phyloP scores from a whole-genome alignment of 2,888 invertebrate species.

The Drosophila suboccidentalis region DNA sequence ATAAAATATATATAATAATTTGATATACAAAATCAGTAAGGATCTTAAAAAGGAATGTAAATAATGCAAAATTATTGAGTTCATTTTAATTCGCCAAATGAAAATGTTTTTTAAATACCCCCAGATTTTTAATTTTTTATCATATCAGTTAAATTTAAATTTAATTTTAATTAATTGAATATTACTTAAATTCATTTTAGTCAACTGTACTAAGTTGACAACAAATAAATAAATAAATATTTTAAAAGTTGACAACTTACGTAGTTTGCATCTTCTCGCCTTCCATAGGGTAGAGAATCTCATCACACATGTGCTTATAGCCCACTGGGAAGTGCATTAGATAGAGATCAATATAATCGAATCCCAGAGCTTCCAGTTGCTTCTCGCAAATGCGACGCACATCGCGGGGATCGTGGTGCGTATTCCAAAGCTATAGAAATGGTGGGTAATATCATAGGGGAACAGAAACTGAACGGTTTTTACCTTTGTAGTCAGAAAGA shows the following conservation, averaged over 20 bases:
- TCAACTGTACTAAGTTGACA: too few relatives aligned
- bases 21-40: too few relatives aligned
- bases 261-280: slow-evolving; percentile 32
- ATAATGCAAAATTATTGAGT: too few relatives aligned
- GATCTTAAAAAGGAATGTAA: too few relatives aligned
- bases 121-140: too few relatives aligned
- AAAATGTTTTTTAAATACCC: too few relatives aligned
- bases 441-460: neutral
- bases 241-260: slow-evolving; percentile 30
- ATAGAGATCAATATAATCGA: slow-evolving; percentile 92
- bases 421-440: slow-evolving; percentile 58
- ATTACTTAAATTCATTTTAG: too few relatives aligned
- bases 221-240: too few relatives aligned
- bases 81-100: too few relatives aligned
- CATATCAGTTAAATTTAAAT: too few relatives aligned
- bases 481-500: slow-evolving; percentile 84
- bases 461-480: neutral
- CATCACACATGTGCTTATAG: slow-evolving; percentile 87
- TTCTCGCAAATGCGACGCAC: slow-evolving; percentile 89
- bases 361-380: slow-evolving; percentile 88
- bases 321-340: slow-evolving; percentile 94
- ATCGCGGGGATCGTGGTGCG: slow-evolving; percentile 88
- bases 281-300: slow-evolving; percentile 43
- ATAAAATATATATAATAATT: too few relatives aligned
- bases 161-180: too few relatives aligned